phyloP scores from a whole-genome alignment of 2,888 invertebrate species.

The Apamea anceps region DNA sequence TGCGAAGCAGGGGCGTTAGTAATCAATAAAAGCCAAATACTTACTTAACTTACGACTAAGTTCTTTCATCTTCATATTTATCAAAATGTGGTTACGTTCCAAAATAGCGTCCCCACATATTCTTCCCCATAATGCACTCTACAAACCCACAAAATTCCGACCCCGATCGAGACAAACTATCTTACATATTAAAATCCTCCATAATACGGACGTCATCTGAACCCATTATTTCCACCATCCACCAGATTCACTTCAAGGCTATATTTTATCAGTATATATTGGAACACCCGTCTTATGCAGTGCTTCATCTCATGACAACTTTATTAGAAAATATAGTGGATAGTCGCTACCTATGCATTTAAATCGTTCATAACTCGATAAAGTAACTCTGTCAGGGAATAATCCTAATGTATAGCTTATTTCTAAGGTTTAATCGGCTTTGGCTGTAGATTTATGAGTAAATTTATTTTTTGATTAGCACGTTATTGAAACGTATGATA shows the following conservation, averaged over 20 bases:
- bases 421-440: slow-evolving; percentile 12
- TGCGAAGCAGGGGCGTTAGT: too few species aligned
- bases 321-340: slow-evolving; percentile 69
- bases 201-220: slow-evolving; percentile 22
- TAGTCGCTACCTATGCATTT: slow-evolving; percentile 65
- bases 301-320: slow-evolving; percentile 61
- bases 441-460: not conserved
- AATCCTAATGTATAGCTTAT: slow-evolving; percentile 47
- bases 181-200: slow-evolving; percentile 36
- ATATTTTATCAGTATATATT: slow-evolving; percentile 62
- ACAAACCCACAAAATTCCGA: slow-evolving; percentile 11
- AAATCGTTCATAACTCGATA: slow-evolving; percentile 65
- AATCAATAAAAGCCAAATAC: not conserved
- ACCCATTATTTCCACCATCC: slow-evolving; percentile 40
- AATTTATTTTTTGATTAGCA: not conserved
- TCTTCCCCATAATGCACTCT: slow-evolving; percentile 7
- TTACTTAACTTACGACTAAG: not conserved
- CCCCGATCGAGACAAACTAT: slow-evolving; percentile 17
- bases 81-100: not conserved
- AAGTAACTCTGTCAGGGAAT: slow-evolving; percentile 23
- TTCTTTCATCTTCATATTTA: too few species aligned
- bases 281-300: slow-evolving; percentile 58
- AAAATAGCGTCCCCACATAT: not conserved
- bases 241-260: slow-evolving; percentile 28
- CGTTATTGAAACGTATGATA: not conserved